Evolutionary conservation across 2,888 invertebrate species (phyloP).

Genomic region (Idaea aversata): DNA sequence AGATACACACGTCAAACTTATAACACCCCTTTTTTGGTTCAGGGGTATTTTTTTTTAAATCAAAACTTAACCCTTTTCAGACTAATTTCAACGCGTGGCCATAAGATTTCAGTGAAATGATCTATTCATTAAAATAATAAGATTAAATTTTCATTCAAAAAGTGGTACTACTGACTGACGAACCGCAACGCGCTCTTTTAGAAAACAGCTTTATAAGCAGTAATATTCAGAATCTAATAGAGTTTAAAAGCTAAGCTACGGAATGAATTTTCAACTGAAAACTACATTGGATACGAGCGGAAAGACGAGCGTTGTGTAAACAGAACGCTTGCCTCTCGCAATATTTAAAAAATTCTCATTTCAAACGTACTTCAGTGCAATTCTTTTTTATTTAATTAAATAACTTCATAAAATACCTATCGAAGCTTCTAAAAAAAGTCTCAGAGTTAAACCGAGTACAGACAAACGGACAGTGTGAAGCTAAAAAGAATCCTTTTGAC

Average conservation of each 20-base stretch:
- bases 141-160: no score
- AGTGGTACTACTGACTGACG: not conserved
- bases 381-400: slow-evolving; percentile 37
- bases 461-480: no score
- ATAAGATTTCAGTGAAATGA: no score
- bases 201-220: slow-evolving; percentile 43
- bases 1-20: no score
- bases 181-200: slow-evolving; percentile 57
- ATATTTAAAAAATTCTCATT: slow-evolving; percentile 61
- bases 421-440: slow-evolving; percentile 2
- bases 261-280: slow-evolving; percentile 71
- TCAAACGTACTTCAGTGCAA: slow-evolving; percentile 52
- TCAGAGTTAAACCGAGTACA: no score
- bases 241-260: slow-evolving; percentile 57
- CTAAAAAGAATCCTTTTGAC: slow-evolving; percentile 11
- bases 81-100: no score
- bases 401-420: slow-evolving; percentile 24
- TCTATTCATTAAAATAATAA: no score
- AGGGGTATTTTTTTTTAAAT: no score
- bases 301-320: slow-evolving; percentile 64
- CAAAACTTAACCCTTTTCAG: no score
- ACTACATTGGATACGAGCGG: slow-evolving; percentile 67
- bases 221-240: slow-evolving; percentile 60
- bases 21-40: no score
- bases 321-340: slow-evolving; percentile 52